Base-by-base conservation (phyloP, 2,888 invertebrate genomes). In the Mystacides longicornis region DNA sequence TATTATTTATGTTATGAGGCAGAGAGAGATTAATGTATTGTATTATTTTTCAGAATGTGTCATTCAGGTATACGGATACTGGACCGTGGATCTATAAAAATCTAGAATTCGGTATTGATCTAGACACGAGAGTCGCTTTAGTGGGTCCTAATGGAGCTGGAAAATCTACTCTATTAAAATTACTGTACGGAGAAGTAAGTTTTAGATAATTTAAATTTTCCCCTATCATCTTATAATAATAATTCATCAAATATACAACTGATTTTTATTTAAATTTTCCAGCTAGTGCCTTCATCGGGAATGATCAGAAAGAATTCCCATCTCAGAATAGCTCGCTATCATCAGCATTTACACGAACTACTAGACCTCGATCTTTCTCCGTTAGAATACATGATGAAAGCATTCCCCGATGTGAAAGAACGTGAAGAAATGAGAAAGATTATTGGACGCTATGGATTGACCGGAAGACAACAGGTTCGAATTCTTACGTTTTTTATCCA, bases 111-210 rank as follows among this genome's bases (percentile, higher is more conserved):
- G 99, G 99, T 67, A 94, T 99, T 65, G 99, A 99, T 77, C 79
- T 99, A 62, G 99, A 99, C 70, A 97, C 98, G 0, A 80, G 88
- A 68, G 78, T 99, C 45, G 99, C 98, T 14, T 77, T 99, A 49
- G 98, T 99, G 0, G 98, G 92, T 0, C 98, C 98, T 2, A 99
- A 99, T 71, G 99, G 99, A 64, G 98, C 98, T 54, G 99, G 99
- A 64, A 99, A 99, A 73, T 95, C 96, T 64, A 99, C 99, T 0
- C 79, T 99, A 3, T 78, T 99, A 52, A 99, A 99, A 71, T 77
- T 99, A 60, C 80, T 99, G 0, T 94, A 93, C 65, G 94, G 94
- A 65, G 97, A 98, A 68, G 89, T 90, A 71, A 33, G 31, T 20
- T 3, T 27, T 27, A 11, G 11, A 7, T 27, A 7, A 7, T 27